Conservation (phyloP, 2,113 vertebrate species). For the Dendropsophus ebraccatus region DNA sequence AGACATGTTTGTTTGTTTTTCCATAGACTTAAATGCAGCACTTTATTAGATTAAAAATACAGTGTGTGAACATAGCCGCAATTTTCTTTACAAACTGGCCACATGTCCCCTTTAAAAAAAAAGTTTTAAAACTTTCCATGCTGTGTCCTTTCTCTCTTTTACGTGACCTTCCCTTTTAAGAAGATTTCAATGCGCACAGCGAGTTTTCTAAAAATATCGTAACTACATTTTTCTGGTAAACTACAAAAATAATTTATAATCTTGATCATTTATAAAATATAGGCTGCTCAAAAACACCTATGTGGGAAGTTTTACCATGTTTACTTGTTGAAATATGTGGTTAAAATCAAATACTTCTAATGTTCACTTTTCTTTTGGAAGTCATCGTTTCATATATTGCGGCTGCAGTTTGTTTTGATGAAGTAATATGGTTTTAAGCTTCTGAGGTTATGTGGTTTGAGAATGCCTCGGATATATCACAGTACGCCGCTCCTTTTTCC, state of each 20-base stretch:
- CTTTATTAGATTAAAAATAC: no score
- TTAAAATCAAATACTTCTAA: conserved; percentile 21
- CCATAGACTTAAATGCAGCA: no score
- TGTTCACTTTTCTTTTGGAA: conserved; percentile 22
- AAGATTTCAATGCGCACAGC: neutral
- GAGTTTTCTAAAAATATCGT: no score
- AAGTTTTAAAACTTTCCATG: no score
- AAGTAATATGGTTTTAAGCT: conserved; percentile 22
- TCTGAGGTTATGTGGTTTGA: conserved; percentile 27
- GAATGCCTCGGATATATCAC: conserved; percentile 1
- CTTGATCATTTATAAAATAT: neutral
- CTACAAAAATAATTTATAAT: neutral
- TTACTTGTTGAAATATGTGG: conserved; percentile 14
- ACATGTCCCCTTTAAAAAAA: no score
- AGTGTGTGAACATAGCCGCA: no score
- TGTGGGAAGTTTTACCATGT: conserved; percentile 14
- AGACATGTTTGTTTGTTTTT: no score
- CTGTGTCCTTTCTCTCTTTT: no score
- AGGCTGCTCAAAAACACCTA: neutral
- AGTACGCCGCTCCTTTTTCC: no score
- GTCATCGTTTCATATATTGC: conserved; percentile 29
- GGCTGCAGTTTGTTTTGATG: conserved; percentile 32
- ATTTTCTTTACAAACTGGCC: no score
- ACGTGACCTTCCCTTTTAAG: no score
- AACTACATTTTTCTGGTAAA: neutral